A percentile compares a stretch with the other conserved stretches of the same genome.
Conservation (phyloP, 2,797 vertebrate species). For the Enteromius mattozi region DNA sequence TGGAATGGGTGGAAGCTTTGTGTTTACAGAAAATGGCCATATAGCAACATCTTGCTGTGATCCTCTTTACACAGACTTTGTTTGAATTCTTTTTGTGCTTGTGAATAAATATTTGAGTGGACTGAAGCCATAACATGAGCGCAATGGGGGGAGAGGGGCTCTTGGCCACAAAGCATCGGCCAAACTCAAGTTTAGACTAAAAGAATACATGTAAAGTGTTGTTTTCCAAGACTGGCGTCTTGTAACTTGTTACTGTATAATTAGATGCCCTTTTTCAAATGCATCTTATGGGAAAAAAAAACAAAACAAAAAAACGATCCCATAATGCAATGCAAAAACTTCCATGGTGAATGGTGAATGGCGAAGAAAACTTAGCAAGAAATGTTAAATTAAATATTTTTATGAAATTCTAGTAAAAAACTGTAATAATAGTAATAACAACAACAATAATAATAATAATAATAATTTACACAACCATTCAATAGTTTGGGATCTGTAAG, state of each 20-base stretch:
- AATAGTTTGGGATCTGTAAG: background rate
- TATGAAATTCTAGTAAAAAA: background rate
- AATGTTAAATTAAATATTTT: background rate
- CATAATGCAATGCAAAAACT: background rate
- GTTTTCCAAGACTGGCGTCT: background rate
- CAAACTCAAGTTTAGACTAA: constrained; percentile 13
- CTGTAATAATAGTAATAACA: background rate
- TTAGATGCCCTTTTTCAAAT: background rate
- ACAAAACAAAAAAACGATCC: no score
- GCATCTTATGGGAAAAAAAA: no score
- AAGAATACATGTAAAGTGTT: background rate
- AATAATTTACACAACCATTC: background rate
- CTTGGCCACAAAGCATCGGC: background rate
- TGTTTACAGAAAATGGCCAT: constrained; percentile 42
- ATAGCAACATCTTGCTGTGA: constrained; percentile 51
- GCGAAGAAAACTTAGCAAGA: background rate
- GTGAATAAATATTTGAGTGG: constrained; percentile 55
- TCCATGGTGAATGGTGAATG: no score
- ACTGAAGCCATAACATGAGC: constrained; percentile 34
- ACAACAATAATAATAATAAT: background rate
- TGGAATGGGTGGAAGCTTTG: constrained; percentile 48
- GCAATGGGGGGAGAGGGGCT: background rate
- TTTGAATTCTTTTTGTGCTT: constrained; percentile 47
- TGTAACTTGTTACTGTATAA: background rate
- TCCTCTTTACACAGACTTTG: constrained; percentile 41